These are phyloP conservation scores for Pampus argenteus DNA, from an alignment of 2,797 vertebrate species.

Conservation along the genomic window DNA sequence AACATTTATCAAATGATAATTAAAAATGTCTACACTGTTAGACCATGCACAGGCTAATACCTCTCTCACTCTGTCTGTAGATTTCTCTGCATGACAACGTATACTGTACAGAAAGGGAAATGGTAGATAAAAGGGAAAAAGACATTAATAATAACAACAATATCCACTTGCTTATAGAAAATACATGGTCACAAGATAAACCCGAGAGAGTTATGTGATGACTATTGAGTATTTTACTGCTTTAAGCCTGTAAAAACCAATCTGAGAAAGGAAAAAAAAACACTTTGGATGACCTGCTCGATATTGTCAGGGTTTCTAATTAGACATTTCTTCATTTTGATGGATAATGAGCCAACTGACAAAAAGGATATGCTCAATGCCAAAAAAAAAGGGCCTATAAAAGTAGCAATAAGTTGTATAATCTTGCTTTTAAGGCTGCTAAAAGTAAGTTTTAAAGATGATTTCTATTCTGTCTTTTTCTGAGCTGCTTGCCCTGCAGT, in stretches of 20 bases:
- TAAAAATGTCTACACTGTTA: constrained; percentile 6
- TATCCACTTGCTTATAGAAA: not conserved
- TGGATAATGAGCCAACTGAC: not conserved
- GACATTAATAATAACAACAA: not conserved
- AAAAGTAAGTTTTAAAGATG: constrained; percentile 1
- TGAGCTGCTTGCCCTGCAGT: constrained; percentile 11
- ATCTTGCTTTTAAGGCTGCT: not conserved
- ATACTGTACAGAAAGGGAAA: not conserved
- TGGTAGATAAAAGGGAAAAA: not conserved
- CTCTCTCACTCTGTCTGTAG: not conserved
- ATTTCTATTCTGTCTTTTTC: not conserved
- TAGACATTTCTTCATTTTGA: not conserved
- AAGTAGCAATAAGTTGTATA: not conserved
- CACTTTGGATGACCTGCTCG: too few relatives aligned
- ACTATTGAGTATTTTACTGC: not conserved
- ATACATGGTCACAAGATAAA: not conserved
- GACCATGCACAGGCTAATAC: not conserved
- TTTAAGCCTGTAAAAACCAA: not conserved
- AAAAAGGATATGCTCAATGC: not conserved
- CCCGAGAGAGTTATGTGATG: not conserved
- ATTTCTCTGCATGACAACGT: not conserved
- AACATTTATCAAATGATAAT: constrained; percentile 32
- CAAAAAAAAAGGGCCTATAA: not conserved
- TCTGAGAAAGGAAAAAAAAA: too few relatives aligned
- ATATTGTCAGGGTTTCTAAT: too few relatives aligned